Percentiles rank a stretch among this genome's conserved stretches.
These are phyloP conservation scores for Himalopsyche japonica DNA, from an alignment of 2,888 invertebrate species.

Conservation along the genomic window DNA sequence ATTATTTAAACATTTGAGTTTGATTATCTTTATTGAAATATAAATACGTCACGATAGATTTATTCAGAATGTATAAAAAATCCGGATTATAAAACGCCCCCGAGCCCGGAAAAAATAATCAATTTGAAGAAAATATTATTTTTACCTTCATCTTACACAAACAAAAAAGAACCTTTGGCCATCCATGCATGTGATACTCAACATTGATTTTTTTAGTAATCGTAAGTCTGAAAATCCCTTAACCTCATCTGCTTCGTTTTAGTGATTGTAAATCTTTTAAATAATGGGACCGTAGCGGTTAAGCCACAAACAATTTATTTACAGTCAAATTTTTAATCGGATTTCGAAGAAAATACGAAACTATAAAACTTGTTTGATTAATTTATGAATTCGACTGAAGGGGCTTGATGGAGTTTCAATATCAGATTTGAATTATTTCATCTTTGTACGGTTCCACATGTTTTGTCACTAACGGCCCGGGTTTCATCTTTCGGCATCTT, in stretches of 20 bases:
- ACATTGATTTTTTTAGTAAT: not conserved
- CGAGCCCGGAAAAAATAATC: not conserved
- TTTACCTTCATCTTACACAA: not conserved
- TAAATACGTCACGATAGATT: too few relatives aligned
- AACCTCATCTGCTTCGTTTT: not conserved
- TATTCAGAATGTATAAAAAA: not conserved
- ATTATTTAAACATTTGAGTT: too few relatives aligned
- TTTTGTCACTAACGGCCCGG: too few relatives aligned
- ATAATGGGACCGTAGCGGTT: not conserved
- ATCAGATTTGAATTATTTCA: too few relatives aligned
- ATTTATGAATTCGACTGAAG: too few relatives aligned
- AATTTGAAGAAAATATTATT: not conserved
- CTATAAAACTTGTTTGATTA: too few relatives aligned
- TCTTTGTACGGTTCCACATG: too few relatives aligned
- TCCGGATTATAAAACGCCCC: not conserved
- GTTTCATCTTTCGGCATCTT: too few relatives aligned
- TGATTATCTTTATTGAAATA: too few relatives aligned
- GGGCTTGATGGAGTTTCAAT: too few relatives aligned
- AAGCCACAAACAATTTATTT: not conserved
- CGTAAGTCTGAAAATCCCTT: not conserved
- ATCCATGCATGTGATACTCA: not conserved
- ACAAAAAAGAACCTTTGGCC: not conserved
- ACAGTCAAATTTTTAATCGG: not conserved
- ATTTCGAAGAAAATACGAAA: not conserved
- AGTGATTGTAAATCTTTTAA: not conserved